These are phyloP conservation scores for Pongo abelii DNA, from an alignment of 2,113 vertebrate genomes.

Conservation along the genomic window DNA sequence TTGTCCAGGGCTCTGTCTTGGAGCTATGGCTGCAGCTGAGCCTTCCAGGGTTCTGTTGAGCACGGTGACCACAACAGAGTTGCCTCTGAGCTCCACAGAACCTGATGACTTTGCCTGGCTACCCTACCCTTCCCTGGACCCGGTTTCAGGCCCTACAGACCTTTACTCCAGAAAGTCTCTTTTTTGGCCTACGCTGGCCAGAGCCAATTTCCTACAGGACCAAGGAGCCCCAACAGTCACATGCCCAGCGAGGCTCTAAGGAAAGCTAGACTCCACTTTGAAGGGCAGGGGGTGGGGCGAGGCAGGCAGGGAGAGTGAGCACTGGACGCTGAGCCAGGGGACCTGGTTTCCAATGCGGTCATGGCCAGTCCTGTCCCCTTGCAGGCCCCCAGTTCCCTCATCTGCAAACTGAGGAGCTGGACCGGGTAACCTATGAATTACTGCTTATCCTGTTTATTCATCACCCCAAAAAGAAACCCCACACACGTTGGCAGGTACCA, in stretches of 20 bases:
- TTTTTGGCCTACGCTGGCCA: background rate
- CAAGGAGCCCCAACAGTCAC: background rate
- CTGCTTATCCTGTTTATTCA: too few relatives aligned
- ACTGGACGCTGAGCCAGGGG: background rate
- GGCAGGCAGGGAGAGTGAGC: background rate
- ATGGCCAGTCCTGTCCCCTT: background rate
- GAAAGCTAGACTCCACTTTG: background rate
- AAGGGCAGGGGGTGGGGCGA: background rate
- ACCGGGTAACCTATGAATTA: background rate
- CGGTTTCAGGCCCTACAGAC: background rate
- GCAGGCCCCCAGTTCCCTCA: background rate
- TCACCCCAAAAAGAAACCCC: too few relatives aligned
- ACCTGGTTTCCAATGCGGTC: background rate
- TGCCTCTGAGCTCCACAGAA: background rate
- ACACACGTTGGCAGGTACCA: too few relatives aligned
- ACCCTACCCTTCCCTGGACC: background rate
- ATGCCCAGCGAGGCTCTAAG: background rate
- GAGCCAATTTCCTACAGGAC: background rate
- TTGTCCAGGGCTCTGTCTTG: background rate
- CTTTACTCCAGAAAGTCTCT: background rate
- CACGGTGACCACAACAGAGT: background rate
- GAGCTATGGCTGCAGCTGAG: background rate
- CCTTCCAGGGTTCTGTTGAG: background rate
- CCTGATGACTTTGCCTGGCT: rapidly evolving
- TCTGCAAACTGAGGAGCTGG: background rate